Percentiles rank a stretch among this genome's conserved stretches.
Evolutionary conservation across 2,888 invertebrate species (phyloP).

Genomic region (Allygus modestus): DNA sequence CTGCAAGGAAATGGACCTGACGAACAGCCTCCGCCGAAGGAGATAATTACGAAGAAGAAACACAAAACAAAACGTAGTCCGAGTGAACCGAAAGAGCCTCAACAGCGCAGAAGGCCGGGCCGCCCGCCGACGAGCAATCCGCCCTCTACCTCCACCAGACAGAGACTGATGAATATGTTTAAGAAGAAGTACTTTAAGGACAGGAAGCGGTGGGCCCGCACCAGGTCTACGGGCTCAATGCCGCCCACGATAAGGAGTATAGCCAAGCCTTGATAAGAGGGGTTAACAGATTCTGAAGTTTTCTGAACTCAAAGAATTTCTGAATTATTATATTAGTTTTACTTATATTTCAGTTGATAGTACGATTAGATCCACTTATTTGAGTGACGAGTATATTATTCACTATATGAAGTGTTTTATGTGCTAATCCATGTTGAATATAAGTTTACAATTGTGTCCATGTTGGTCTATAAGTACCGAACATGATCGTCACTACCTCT

Average conservation of each 20-base stretch:
- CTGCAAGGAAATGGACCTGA: not conserved
- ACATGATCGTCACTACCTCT: no score
- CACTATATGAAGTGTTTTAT: no score
- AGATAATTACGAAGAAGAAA: not conserved
- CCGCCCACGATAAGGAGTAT: slow-evolving; percentile 1
- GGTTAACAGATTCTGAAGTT: no score
- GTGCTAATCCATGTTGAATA: no score
- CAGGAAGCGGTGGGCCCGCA: not conserved
- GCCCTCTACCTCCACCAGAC: not conserved
- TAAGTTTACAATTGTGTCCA: no score
- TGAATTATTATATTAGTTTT: no score
- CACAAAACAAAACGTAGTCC: not conserved
- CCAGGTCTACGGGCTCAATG: not conserved
- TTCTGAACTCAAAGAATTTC: no score
- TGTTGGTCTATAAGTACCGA: no score
- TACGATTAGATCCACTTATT: no score
- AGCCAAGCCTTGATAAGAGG: not conserved
- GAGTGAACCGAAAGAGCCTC: not conserved
- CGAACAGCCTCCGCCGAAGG: not conserved
- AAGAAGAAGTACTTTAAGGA: not conserved
- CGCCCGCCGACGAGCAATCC: not conserved
- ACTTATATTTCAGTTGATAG: no score
- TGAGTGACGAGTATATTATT: no score
- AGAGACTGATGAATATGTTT: not conserved
- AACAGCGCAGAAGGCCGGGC: not conserved